phyloP scores from a whole-genome alignment of 1,140 invertebrate genomes.

The Laodelphax striatellus region DNA sequence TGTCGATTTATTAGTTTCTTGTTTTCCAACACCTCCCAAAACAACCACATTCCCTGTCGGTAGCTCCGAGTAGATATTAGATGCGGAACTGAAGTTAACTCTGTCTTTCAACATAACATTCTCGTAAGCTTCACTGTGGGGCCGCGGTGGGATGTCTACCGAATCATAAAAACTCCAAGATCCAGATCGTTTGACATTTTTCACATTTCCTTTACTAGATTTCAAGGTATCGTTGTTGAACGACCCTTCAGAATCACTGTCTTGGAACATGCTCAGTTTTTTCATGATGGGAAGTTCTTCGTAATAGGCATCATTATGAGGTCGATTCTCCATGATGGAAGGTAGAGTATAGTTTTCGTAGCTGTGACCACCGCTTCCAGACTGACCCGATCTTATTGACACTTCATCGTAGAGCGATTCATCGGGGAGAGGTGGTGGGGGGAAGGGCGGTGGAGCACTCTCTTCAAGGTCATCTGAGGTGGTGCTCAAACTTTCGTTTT shows the following conservation, averaged over 20 bases:
- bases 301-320: constrained; percentile 25
- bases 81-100: not conserved
- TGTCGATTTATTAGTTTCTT: not conserved
- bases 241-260: constrained; percentile 35
- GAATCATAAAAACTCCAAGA: constrained; percentile 45
- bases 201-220: constrained; percentile 21
- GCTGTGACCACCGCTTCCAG: constrained; percentile 28
- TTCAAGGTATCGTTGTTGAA: constrained; percentile 19
- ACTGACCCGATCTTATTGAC: constrained; percentile 33
- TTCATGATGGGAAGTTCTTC: constrained; percentile 16
- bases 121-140: constrained; percentile 25
- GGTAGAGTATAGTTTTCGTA: constrained; percentile 28
- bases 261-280: constrained; percentile 22
- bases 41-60: not conserved
- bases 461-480: constrained; percentile 28
- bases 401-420: constrained; percentile 44
- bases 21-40: not conserved
- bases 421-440: constrained; percentile 43
- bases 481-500: constrained; percentile 16
- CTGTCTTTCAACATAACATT: constrained; percentile 18
- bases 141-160: constrained; percentile 19
- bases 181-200: constrained; percentile 33
- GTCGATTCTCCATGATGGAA: constrained; percentile 23
- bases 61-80: constrained; percentile 8
- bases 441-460: constrained; percentile 41